Base-by-base conservation (phyloP, 2,797 vertebrate genomes). In the Diglossa cyanea region DNA sequence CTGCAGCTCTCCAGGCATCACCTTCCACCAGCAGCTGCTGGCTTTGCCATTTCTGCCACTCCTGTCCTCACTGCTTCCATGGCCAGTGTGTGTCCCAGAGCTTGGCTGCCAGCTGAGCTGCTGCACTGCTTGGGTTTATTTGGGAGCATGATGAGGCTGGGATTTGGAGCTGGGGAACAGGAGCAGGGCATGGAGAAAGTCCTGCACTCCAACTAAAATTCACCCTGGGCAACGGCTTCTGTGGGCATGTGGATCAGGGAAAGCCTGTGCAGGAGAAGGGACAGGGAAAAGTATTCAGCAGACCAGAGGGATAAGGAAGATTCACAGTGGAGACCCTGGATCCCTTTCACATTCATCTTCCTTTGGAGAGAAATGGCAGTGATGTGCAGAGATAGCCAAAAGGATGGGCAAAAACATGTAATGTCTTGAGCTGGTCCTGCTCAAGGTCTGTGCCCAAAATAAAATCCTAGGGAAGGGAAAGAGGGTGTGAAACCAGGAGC, bases 281-380 rank as follows among this genome's bases (percentile, higher is more conserved):
- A 9, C 13, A 40, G n/a, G 12, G 35, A 20, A 72, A 47, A 62
- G 23, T 12, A 12, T 68, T 81, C 58, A 68, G 48, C 37, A 60
- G 50, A 51, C 17, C 16, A 24, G 70, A 78, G 24, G 6, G 35
- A 39, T 44, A 45, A 63, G 53, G 60, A 48, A 51, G 25, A 51
- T 62, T 20, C 17, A 10, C 0, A 0, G 7, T 1, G 14, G 10
- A 5, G 7, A 42, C 35, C 17, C 39, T 78, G 45, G 9, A 53
- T 78, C 40, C 47, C 23, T 75, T 86, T 89, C 17, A 23, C 10
- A 7, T 13, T 60, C 24, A 2, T 3, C 9, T 81, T 75, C 14
- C 26, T 81, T 74, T 81, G 76, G 63, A 51, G 13, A 66, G 37
- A 82, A 60, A 53, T 17, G 10, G 14, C 53, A 89, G 0, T 10